A percentile compares a stretch with the other conserved stretches of the same genome.
phyloP scores from a whole-genome alignment of 2,888 invertebrate genomes.

The Callyntrura sp. region DNA sequence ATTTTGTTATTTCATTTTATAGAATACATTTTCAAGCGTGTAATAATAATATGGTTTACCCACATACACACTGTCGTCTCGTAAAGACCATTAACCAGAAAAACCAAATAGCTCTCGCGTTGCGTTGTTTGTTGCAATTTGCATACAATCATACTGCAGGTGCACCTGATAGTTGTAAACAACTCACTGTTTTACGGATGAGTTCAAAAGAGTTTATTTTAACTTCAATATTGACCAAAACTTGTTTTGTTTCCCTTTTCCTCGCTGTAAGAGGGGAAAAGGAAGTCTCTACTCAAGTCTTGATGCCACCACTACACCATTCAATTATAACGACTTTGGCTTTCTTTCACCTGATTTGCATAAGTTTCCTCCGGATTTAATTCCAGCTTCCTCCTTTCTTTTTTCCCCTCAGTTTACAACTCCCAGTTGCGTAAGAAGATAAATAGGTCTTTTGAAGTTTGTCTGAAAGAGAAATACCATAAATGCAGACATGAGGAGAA shows the following conservation, averaged over 20 bases:
- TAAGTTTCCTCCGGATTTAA: neutral
- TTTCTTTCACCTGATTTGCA: constrained; percentile 1
- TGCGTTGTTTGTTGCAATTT: neutral
- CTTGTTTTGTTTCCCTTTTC: constrained; percentile 9
- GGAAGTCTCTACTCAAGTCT: neutral
- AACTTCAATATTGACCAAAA: neutral
- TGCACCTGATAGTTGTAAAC: neutral
- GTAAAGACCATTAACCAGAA: no score
- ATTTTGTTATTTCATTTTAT: neutral
- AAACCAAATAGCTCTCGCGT: neutral
- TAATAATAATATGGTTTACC: no score
- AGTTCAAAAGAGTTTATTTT: neutral
- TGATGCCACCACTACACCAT: no score
- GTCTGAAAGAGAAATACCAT: neutral
- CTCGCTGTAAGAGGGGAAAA: neutral
- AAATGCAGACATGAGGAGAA: no score
- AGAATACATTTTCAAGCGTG: no score
- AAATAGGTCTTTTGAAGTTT: constrained; percentile 12
- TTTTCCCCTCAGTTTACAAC: neutral
- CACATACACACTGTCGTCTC: no score
- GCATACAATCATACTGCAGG: no score
- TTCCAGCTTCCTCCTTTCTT: neutral
- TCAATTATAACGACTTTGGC: neutral
- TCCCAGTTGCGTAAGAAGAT: neutral
- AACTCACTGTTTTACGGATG: neutral